Conservation (phyloP, 2,797 vertebrate genomes). For the Anomalospiza imberbis region DNA sequence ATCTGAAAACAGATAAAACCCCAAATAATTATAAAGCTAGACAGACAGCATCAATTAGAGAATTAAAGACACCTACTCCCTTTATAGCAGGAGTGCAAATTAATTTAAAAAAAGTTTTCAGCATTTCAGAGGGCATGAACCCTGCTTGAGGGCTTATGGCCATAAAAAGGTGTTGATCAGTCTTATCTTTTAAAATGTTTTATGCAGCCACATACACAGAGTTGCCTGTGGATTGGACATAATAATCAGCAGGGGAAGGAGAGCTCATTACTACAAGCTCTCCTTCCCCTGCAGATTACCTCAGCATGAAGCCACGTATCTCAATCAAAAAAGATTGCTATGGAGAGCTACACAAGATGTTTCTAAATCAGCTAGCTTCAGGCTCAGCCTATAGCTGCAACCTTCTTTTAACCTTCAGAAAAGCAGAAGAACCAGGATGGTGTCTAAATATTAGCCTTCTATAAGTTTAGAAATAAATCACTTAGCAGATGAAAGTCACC, state of each 20-base stretch:
- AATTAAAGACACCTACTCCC: background rate
- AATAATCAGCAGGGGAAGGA: slow-evolving; percentile 39
- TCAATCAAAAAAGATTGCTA: slow-evolving; percentile 25
- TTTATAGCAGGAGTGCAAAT: background rate
- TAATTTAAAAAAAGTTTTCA: background rate
- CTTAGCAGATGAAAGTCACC: background rate
- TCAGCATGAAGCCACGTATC: slow-evolving; percentile 10
- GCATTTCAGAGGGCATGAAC: background rate
- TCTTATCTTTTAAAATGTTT: slow-evolving; percentile 24
- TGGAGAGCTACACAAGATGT: slow-evolving; percentile 34
- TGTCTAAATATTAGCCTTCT: background rate
- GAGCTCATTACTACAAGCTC: slow-evolving; percentile 25
- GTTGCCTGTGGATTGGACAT: slow-evolving; percentile 31
- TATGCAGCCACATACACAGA: background rate
- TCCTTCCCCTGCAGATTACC: slow-evolving; percentile 40
- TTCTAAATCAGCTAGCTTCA: slow-evolving; percentile 14
- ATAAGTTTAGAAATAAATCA: background rate
- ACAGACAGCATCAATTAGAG: background rate
- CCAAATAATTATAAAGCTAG: background rate
- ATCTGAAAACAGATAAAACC: background rate
- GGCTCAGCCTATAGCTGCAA: background rate
- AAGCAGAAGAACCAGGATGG: background rate
- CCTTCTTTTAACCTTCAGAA: slow-evolving; percentile 30
- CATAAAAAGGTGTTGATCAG: slow-evolving; percentile 7
- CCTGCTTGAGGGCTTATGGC: background rate